Percentiles rank a stretch among this genome's conserved stretches.
These are phyloP conservation scores for Scatophagus argus DNA, from an alignment of 2,113 vertebrate genomes.

Conservation along the genomic window DNA sequence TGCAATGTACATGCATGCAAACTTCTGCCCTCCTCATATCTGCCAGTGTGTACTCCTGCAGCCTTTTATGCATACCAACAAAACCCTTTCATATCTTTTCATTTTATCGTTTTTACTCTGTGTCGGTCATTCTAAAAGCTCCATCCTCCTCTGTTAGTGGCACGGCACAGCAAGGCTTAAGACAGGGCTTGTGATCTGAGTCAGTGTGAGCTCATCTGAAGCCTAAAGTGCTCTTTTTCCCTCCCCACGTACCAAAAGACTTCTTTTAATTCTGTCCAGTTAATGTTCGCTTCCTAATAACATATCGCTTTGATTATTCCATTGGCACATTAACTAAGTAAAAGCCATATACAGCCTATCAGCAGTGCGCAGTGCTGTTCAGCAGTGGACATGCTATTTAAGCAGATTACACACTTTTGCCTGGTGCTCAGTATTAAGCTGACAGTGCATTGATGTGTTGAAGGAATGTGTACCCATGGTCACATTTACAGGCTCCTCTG, in stretches of 20 bases:
- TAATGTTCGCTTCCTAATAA: slow-evolving; percentile 46
- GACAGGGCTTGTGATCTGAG: slow-evolving; percentile 35
- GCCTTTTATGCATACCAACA: neutral
- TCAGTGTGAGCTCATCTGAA: slow-evolving; percentile 54
- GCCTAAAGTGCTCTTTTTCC: slow-evolving; percentile 32
- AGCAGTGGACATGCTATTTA: slow-evolving; percentile 54
- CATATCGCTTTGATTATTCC: slow-evolving; percentile 48
- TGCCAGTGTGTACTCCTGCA: neutral
- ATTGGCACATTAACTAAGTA: slow-evolving; percentile 42
- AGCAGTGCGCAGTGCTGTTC: slow-evolving; percentile 36
- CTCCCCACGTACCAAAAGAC: slow-evolving; percentile 17
- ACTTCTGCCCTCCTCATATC: no score
- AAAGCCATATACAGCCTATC: slow-evolving; percentile 44
- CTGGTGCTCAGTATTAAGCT: slow-evolving; percentile 38
- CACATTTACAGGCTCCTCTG: slow-evolving; percentile 34
- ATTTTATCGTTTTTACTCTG: slow-evolving; percentile 8
- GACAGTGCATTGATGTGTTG: slow-evolving; percentile 28
- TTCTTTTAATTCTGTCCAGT: slow-evolving; percentile 47
- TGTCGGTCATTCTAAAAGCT: neutral
- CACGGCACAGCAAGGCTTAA: slow-evolving; percentile 7
- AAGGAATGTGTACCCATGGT: slow-evolving; percentile 43
- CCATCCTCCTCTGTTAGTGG: slow-evolving; percentile 11
- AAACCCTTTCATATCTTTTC: slow-evolving; percentile 15
- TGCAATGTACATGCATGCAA: no score
- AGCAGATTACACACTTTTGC: slow-evolving; percentile 64